Conservation (phyloP, 1,140 invertebrate species). For the Ceratosolen solmsi region DNA sequence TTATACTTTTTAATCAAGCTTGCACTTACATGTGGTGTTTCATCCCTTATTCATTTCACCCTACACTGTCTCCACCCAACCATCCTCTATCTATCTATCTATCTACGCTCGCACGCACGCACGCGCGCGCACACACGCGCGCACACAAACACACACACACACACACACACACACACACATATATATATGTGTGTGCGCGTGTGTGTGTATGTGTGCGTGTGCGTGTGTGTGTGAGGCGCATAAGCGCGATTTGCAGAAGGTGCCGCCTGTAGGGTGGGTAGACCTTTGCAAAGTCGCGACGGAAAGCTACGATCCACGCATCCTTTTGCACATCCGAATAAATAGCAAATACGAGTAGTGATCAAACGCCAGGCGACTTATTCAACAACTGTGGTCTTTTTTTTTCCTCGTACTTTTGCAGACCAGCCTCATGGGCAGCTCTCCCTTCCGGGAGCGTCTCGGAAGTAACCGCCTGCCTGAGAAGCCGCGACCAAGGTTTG, state of each 20-base stretch:
- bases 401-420: conserved; percentile 67
- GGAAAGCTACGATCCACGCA: background rate
- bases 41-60: background rate
- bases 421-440: conserved; percentile 78
- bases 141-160: too few species aligned
- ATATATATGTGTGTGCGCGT: background rate
- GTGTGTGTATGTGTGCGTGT: too few species aligned
- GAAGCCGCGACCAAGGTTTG: conserved; percentile 86
- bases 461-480: conserved; percentile 89
- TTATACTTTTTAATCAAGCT: conserved; percentile 5
- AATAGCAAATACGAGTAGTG: background rate
- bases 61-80: too few species aligned
- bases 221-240: too few species aligned
- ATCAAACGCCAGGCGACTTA: background rate
- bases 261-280: background rate
- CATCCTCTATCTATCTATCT: too few species aligned
- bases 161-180: background rate
- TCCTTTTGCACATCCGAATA: background rate
- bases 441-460: conserved; percentile 88
- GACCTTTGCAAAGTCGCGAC: background rate
- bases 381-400: conserved; percentile 30
- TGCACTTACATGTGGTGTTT: conserved; percentile 35
- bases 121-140: background rate
- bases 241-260: background rate
- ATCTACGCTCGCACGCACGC: background rate